Evolutionary conservation across 1,140 invertebrate species (phyloP), one percentile per base, ranked within the genome.

Genomic region (Pachypsylla venusta): DNA sequence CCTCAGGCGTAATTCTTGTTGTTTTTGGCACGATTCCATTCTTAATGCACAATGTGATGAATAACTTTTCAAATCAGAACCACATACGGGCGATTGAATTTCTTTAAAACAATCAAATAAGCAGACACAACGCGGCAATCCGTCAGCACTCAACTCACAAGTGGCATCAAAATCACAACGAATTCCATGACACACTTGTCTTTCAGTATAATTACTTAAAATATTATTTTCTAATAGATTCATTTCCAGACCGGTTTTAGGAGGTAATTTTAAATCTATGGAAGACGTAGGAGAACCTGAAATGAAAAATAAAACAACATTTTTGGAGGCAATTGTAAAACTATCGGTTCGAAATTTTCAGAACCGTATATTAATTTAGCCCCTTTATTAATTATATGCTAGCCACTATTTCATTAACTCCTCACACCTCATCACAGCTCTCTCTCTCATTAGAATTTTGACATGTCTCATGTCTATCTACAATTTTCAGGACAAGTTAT

Each of bases 21-120:
- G 86, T 61, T 83, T 79, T 62, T 86, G 81, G 71, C 90, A 95
- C 4, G 86, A 84, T 65, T 89, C 83, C 76, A 85, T 84, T 67
- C 83, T 83, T 85, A 93, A 88, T 16, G 84, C 82, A 69, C 90
- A 94, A 59, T 87, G 76, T 61, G 85, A 90, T 2, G 81, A 74
- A 67, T 93, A 93, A 35, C 84, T 80, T 60, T 79, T 77, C 57
- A 86, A 77, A 71, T 95, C 88, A 30, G 83, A 89, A 1, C 85
- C 88, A 70, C 90, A 93, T 20, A 93, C 83, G 0, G 81, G 81
- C 72, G 75, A 61, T 70, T 77, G 71, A 70, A 70, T 72, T 70
- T 57, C 69, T 10, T 70, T 16, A 74, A 77, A 56, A 66, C 83
- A 85, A 68, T 84, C 79, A 67, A 87, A 85, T 57, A 81, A 76